Conservation (phyloP, 2,888 invertebrate genomes). For the Drosophila mimetica region DNA sequence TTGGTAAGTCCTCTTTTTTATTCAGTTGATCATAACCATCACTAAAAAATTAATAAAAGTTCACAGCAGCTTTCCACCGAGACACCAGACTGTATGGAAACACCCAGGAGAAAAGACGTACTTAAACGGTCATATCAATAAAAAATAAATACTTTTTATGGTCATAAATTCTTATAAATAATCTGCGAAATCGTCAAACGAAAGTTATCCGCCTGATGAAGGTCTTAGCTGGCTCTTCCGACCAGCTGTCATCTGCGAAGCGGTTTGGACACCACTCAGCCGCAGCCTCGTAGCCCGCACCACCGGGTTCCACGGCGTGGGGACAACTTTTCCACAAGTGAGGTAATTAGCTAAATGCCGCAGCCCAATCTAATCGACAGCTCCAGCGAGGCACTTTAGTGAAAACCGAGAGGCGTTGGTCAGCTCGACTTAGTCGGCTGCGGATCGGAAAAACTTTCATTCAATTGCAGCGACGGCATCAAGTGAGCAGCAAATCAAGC, state of each 20-base stretch:
- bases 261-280: constrained; percentile 26
- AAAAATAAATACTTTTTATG: constrained; percentile 7
- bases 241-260: constrained; percentile 27
- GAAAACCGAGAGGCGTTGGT: constrained; percentile 57
- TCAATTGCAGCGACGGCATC: constrained; percentile 54
- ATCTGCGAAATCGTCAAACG: constrained; percentile 8
- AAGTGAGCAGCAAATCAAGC: constrained; percentile 62
- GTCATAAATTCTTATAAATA: constrained; percentile 23
- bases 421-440: constrained; percentile 8
- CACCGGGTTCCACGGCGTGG: neutral
- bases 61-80: neutral
- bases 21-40: too few species aligned
- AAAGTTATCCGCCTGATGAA: constrained; percentile 14
- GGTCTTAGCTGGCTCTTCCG: constrained; percentile 13
- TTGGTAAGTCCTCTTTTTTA: too few species aligned
- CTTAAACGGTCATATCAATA: neutral
- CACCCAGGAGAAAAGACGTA: neutral
- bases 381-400: constrained; percentile 59
- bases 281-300: constrained; percentile 8
- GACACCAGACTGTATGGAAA: neutral
- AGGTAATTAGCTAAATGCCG: constrained; percentile 59
- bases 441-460: constrained; percentile 61
- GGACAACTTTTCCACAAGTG: constrained; percentile 32
- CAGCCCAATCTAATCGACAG: constrained; percentile 62
- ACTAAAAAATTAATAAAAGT: neutral